Percentiles rank a stretch among this genome's conserved stretches.
These are phyloP conservation scores for Barbus barbus DNA, from an alignment of 2,113 vertebrate species.

Conservation along the genomic window DNA sequence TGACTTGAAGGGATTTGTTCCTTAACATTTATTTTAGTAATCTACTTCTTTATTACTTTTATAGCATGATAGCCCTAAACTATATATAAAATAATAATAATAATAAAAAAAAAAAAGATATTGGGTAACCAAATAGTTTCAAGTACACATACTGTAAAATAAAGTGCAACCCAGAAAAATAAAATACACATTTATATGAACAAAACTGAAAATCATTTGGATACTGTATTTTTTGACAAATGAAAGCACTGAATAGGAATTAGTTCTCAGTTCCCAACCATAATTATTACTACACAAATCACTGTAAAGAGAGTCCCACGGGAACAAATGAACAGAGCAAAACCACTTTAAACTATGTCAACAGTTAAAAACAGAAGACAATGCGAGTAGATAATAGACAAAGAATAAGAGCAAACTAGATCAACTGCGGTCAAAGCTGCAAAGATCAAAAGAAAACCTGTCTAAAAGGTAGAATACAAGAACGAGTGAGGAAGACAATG, in stretches of 20 bases:
- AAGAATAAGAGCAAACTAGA: background rate
- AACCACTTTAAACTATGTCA: background rate
- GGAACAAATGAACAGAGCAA: background rate
- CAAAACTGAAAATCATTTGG: background rate
- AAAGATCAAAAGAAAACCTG: background rate
- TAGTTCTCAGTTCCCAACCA: background rate
- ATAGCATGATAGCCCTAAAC: too few relatives aligned
- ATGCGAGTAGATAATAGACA: background rate
- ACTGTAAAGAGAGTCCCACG: background rate
- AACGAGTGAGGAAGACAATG: background rate
- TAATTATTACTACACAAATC: background rate
- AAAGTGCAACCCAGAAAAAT: too few relatives aligned
- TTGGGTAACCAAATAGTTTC: too few relatives aligned
- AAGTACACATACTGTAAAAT: too few relatives aligned
- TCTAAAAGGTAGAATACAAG: background rate
- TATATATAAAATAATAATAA: too few relatives aligned
- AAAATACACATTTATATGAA: background rate
- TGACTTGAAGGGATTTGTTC: too few relatives aligned
- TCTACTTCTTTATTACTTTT: too few relatives aligned
- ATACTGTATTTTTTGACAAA: background rate
- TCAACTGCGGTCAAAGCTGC: constrained; percentile 9
- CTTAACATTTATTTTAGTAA: too few relatives aligned
- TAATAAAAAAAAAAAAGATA: too few relatives aligned
- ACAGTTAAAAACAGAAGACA: constrained; percentile 11
- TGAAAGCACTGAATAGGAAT: background rate